Evolutionary conservation across 2,113 vertebrate genomes (phyloP).

Genomic region (Rana temporaria): DNA sequence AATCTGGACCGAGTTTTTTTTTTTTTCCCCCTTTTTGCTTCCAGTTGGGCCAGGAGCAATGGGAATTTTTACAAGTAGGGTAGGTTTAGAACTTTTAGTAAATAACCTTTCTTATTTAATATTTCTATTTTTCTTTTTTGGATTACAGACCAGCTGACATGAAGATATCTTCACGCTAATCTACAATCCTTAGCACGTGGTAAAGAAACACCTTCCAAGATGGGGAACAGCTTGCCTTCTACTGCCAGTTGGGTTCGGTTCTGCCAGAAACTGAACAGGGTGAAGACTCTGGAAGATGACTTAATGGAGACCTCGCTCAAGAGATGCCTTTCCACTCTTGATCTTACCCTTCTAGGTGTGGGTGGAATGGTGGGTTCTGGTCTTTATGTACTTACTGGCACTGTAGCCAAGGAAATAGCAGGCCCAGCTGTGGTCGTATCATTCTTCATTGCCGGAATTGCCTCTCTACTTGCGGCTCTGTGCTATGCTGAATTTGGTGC

Average conservation of each 20-base stretch:
- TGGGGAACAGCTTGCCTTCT: conserved; percentile 79
- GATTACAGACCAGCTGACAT: neutral
- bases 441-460: conserved; percentile 85
- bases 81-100: neutral
- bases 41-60: no score
- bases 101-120: neutral
- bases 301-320: conserved; percentile 90
- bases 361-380: conserved; percentile 95
- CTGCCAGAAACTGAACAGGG: conserved; percentile 88
- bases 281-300: conserved; percentile 89
- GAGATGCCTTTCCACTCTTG: conserved; percentile 89
- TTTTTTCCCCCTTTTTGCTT: no score
- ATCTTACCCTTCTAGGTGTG: conserved; percentile 88
- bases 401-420: conserved; percentile 87
- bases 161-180: neutral
- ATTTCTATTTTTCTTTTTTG: conserved; percentile 1
- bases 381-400: conserved; percentile 92
- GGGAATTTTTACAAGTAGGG: no score
- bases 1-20: no score
- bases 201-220: conserved; percentile 57
- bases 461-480: conserved; percentile 90
- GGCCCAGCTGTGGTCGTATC: conserved; percentile 89
- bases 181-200: neutral
- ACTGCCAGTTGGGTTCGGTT: conserved; percentile 77
- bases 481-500: conserved; percentile 96